A percentile compares a stretch with the other conserved stretches of the same genome.
Conservation (phyloP, 1,140 invertebrate genomes). For the Sesamia nonagrioides region DNA sequence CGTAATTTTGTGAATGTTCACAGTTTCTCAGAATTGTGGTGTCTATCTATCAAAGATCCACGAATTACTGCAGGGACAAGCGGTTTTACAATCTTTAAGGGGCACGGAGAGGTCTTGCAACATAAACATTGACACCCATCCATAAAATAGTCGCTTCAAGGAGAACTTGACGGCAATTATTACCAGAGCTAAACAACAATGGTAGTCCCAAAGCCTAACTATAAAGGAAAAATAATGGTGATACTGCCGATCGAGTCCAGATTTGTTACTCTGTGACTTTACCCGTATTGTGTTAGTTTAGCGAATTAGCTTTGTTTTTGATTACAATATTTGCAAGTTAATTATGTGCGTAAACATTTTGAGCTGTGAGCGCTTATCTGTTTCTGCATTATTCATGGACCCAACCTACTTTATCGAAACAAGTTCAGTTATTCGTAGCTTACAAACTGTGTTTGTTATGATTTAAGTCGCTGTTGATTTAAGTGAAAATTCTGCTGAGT, state of each 20-base stretch:
- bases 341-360: slow-evolving; percentile 25
- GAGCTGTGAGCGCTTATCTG: slow-evolving; percentile 13
- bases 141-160: not conserved
- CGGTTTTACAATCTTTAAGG: no score
- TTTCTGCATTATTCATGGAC: slow-evolving; percentile 3
- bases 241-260: not conserved
- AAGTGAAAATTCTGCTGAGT: not conserved
- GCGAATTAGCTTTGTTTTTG: not conserved
- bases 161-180: no score
- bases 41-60: no score
- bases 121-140: not conserved
- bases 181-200: no score
- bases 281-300: slow-evolving; percentile 10
- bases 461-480: not conserved
- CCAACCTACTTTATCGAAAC: not conserved
- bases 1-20: no score
- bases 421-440: not conserved
- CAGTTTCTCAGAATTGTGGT: no score
- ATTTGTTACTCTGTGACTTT: not conserved
- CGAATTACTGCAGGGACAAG: no score
- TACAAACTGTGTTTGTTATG: not conserved
- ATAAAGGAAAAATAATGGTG: not conserved
- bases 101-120: no score
- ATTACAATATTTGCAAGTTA: slow-evolving; percentile 40
- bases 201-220: no score